Conservation (phyloP, 37 sponge, comb jelly and placozoan genomes). For the Spongilla lacustris region DNA sequence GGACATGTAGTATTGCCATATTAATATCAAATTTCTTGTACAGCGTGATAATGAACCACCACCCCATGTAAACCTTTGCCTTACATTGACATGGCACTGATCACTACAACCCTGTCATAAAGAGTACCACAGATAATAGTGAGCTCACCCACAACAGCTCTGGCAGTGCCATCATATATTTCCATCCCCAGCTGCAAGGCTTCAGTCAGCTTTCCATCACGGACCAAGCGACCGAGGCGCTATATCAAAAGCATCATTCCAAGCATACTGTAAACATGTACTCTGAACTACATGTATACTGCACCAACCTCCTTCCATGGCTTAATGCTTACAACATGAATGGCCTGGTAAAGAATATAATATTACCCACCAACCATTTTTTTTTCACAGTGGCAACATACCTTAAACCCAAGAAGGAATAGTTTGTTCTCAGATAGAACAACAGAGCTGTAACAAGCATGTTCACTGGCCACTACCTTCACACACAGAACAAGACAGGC, state of each 20-base stretch:
- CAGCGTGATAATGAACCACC: too few relatives aligned
- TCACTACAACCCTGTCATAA: too few relatives aligned
- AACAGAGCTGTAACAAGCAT: slow-evolving; percentile 80
- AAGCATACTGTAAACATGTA: neutral
- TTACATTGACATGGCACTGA: neutral
- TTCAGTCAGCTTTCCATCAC: slow-evolving; percentile 56
- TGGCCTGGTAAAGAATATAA: slow-evolving; percentile 17
- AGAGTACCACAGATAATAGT: too few relatives aligned
- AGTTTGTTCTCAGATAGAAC: slow-evolving; percentile 49
- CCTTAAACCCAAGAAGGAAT: slow-evolving; percentile 64
- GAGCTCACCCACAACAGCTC: slow-evolving; percentile 63
- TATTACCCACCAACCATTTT: neutral
- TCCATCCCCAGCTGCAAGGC: slow-evolving; percentile 69
- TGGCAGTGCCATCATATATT: slow-evolving; percentile 68
- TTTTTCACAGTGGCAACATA: neutral
- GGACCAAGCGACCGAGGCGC: slow-evolving; percentile 64
- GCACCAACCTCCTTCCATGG: slow-evolving; percentile 79
- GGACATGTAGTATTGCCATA: too few relatives aligned
- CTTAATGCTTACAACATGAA: slow-evolving; percentile 69
- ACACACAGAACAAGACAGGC: neutral
- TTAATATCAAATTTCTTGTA: too few relatives aligned
- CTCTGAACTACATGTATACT: neutral
- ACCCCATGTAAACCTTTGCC: neutral
- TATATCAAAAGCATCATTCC: slow-evolving; percentile 7
- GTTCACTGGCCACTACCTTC: slow-evolving; percentile 67